Evolutionary conservation across 2,113 vertebrate genomes (phyloP), one percentile per base, ranked within the genome.

Genomic region (Labrus mixtus): DNA sequence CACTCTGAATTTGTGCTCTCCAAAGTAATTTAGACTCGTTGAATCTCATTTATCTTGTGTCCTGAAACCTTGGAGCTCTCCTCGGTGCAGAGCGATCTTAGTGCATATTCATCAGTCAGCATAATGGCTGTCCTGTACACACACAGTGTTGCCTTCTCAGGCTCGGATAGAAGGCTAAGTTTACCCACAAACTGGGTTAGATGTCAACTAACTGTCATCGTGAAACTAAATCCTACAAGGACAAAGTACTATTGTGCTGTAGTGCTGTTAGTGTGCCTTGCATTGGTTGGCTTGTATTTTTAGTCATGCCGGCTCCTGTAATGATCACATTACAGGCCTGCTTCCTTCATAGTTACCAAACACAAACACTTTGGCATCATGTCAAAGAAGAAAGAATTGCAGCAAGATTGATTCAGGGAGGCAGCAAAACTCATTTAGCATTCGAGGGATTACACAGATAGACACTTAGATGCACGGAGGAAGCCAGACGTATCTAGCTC

Each of bases 251-350:
- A 39, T 75, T 68, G 45, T 64, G 45, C 45, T 68, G 36, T 75
- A 66, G 45, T 64, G 45, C 45, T 68, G 36, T 72, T 17, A 73
- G 66, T 60, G 69, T 41, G 29, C 67, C 20, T 61, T 45, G 45
- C 55, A 41, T 76, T 39, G 6, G 43, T 68, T 54, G 33, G 62
- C 55, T 76, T 83, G 68, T 87, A 81, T 82, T 65, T 88, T 87
- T 78, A 79, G 85, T 56, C 45, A 45, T 53, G 16, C 64, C n/a
- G 43, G 56, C 73, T 73, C 19, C 62, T 55, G 65, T 59, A 56
- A 69, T 73, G 76, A 84, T 87, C 43, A 37, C 58, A 81, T 91
- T 82, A 75, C 86, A 78, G 68, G 46, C 58, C 66, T n/a, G 68
- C 33, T 70, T 61, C 43, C 62, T 74, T 70, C 72, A 20, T 41